These are phyloP conservation scores for Patella vulgata DNA, from an alignment of 1,140 invertebrate species.

Conservation along the genomic window DNA sequence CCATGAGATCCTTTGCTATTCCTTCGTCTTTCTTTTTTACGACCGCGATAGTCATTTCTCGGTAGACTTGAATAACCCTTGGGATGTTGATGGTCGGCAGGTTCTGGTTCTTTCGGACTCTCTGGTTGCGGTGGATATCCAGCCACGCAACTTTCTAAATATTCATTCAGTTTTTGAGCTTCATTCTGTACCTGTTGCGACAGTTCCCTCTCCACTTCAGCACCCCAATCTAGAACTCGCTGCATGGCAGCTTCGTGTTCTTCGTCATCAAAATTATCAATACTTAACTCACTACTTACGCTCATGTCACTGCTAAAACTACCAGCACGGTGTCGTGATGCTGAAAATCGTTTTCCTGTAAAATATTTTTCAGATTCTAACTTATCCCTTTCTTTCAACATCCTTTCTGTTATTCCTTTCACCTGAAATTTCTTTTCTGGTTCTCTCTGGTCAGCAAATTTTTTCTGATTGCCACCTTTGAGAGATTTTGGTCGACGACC, in stretches of 20 bases:
- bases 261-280: constrained; percentile 41
- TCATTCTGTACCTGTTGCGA: constrained; percentile 46
- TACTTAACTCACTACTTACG: constrained; percentile 47
- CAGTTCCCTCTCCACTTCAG: constrained; percentile 43
- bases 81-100: constrained; percentile 3
- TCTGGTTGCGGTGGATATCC: not conserved
- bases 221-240: constrained; percentile 41
- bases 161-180: constrained; percentile 45
- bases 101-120: constrained; percentile 3
- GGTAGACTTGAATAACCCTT: constrained; percentile 9
- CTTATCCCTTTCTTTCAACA: constrained; percentile 7
- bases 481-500: not conserved
- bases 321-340: constrained; percentile 41
- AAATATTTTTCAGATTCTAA: constrained; percentile 12
- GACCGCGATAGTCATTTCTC: constrained; percentile 22
- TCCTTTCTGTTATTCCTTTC: constrained; percentile 14
- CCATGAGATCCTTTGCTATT: constrained; percentile 9
- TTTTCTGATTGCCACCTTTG: no score
- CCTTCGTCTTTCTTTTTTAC: constrained; percentile 12
- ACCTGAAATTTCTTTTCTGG: not conserved
- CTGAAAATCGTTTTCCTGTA: constrained; percentile 19
- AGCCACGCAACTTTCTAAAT: constrained; percentile 34
- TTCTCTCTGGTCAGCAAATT: no score
- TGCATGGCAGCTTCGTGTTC: constrained; percentile 34
- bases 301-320: constrained; percentile 55